These are phyloP conservation scores for Scrobipalpa costella DNA, from an alignment of 2,888 invertebrate genomes.

Conservation along the genomic window DNA sequence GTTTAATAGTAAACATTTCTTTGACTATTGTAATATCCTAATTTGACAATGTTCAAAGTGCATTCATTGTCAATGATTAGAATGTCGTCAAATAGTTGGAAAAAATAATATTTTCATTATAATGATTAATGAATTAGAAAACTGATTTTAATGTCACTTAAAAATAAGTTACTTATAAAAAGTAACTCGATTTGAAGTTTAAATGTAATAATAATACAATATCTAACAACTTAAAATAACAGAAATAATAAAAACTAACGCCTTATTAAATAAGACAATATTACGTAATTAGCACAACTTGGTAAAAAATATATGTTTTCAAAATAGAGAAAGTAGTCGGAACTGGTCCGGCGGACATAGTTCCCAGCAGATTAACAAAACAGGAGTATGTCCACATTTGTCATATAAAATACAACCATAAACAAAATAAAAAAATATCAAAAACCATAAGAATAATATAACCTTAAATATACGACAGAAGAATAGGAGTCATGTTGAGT, in stretches of 20 bases:
- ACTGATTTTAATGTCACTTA: neutral
- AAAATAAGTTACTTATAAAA: neutral
- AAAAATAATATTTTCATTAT: too few species aligned
- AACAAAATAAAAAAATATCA: neutral
- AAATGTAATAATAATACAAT: conserved; percentile 4
- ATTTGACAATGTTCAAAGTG: too few species aligned
- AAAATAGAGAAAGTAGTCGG: neutral
- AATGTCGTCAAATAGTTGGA: too few species aligned
- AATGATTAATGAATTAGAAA: neutral
- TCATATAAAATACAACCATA: conserved; percentile 7
- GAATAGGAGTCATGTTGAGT: neutral
- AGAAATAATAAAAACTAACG: neutral
- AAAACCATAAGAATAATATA: neutral
- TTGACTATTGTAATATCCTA: too few species aligned
- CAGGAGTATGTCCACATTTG: neutral
- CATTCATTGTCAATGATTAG: too few species aligned
- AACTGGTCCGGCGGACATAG: too few species aligned
- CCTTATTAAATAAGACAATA: conserved; percentile 3
- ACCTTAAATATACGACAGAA: neutral
- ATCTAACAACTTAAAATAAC: conserved; percentile 6
- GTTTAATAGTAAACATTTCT: too few species aligned
- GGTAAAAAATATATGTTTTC: conserved; percentile 1
- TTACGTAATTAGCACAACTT: neutral
- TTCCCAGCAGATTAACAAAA: neutral
- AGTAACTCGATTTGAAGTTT: neutral